Conservation (phyloP, 2,888 invertebrate genomes). For the Agrotis ipsilon region DNA sequence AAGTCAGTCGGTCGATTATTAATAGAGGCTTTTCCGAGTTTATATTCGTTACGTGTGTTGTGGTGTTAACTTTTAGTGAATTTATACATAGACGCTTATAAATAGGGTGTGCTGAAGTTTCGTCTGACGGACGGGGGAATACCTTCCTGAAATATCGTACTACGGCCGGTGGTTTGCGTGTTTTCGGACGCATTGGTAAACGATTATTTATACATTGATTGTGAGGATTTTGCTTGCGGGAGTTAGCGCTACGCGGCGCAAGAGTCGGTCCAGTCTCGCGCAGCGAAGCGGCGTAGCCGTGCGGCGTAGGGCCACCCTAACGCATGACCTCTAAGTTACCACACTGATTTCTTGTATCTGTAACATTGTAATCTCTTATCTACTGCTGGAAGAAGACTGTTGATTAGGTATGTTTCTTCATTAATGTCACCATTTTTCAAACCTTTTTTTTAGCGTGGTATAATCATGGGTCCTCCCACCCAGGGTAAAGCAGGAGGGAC, state of each 20-base stretch:
- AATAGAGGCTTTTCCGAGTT: constrained; percentile 92
- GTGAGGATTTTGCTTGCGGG: constrained; percentile 78
- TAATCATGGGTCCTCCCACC: too few relatives aligned
- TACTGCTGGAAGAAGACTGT: background rate
- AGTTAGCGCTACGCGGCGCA: constrained; percentile 69
- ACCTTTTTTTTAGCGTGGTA: too few relatives aligned
- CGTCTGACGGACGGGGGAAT: constrained; percentile 91
- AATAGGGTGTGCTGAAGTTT: constrained; percentile 91
- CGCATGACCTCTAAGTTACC: constrained; percentile 29
- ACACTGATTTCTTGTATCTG: background rate
- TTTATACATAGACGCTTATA: constrained; percentile 92
- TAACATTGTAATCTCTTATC: background rate
- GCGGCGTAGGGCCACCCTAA: constrained; percentile 38
- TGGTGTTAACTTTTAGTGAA: constrained; percentile 92
- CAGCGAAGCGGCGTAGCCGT: constrained; percentile 59
- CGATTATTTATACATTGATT: constrained; percentile 91
- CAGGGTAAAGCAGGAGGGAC: too few relatives aligned
- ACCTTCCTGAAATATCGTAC: constrained; percentile 92
- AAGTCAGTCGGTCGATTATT: constrained; percentile 92
- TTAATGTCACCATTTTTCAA: background rate
- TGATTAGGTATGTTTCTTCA: too few relatives aligned
- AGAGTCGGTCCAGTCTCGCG: constrained; percentile 57
- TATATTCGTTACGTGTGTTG: constrained; percentile 92
- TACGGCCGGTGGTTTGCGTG: constrained; percentile 89
- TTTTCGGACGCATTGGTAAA: constrained; percentile 91